phyloP scores from a whole-genome alignment of 2,888 invertebrate species.

The Cryptocephalus primarius region DNA sequence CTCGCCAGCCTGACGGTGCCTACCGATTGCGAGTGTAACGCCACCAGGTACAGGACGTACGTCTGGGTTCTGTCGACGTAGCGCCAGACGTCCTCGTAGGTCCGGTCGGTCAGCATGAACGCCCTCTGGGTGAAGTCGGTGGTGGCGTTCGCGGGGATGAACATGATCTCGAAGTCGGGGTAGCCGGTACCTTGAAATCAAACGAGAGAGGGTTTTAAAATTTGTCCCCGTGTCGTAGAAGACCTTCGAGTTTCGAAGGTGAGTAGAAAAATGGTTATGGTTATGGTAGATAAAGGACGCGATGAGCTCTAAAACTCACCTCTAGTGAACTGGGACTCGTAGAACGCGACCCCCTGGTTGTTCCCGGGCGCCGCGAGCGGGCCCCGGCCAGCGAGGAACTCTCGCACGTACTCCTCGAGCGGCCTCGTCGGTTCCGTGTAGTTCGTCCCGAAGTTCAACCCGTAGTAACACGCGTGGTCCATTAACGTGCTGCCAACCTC shows the following conservation, averaged over 20 bases:
- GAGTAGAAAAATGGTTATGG: too few relatives aligned
- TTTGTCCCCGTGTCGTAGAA: too few relatives aligned
- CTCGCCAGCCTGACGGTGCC: conserved; percentile 13
- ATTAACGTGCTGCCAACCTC: conserved; percentile 68
- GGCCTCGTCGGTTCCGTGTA: conserved; percentile 33
- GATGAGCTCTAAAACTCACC: conserved; percentile 2
- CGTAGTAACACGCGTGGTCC: conserved; percentile 63
- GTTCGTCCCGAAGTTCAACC: conserved; percentile 58
- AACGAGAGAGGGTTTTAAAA: conserved; percentile 4
- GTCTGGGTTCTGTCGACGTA: conserved; percentile 22
- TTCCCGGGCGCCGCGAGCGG: conserved; percentile 17
- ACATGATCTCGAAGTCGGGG: conserved; percentile 19
- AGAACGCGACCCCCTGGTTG: conserved; percentile 19
- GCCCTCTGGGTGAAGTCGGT: conserved; percentile 9
- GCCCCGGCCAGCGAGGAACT: conserved; percentile 14
- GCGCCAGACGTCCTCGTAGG: conserved; percentile 31
- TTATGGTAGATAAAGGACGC: too few relatives aligned
- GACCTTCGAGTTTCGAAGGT: too few relatives aligned
- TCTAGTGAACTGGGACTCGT: conserved; percentile 15
- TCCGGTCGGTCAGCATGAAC: conserved; percentile 12
- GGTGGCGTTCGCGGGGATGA: conserved; percentile 39
- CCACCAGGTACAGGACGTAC: conserved; percentile 9
- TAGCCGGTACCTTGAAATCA: conserved; percentile 6
- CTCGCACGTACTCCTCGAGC: conserved; percentile 42
- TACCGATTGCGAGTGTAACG: conserved; percentile 10